A percentile compares a stretch with the other conserved stretches of the same genome.
Conservation (phyloP, 2,113 vertebrate genomes). For the Myrmecophaga tridactyla region DNA sequence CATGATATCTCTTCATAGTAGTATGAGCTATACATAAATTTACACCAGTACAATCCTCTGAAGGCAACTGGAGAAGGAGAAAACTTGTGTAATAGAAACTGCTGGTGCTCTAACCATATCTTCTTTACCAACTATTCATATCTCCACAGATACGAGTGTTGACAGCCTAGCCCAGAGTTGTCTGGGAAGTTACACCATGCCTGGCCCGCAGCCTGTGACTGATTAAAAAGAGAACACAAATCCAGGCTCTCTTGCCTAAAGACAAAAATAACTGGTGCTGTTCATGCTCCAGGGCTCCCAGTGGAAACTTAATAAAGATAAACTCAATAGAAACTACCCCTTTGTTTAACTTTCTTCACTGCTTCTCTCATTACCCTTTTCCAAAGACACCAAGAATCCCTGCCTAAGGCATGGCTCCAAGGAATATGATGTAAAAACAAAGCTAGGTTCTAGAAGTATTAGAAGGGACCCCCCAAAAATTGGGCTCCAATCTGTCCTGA, state of each 20-base stretch:
- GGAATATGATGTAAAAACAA: fast-evolving
- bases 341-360: neutral
- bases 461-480: fast-evolving
- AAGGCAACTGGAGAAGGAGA: neutral
- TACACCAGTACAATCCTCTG: neutral
- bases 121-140: neutral
- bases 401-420: neutral
- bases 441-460: fast-evolving
- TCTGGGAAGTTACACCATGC: fast-evolving
- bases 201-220: fast-evolving
- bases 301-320: fast-evolving
- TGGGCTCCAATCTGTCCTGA: fast-evolving
- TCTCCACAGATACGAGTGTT: neutral
- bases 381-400: neutral
- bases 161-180: neutral
- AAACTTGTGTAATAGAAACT: neutral
- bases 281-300: neutral
- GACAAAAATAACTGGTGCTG: neutral
- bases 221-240: neutral
- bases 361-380: no score
- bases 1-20: neutral
- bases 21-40: neutral
- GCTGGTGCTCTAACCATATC: neutral
- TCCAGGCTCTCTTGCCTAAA: neutral
- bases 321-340: no score